A percentile compares a stretch with the other conserved stretches of the same genome.
Evolutionary conservation across 2,888 invertebrate genomes (phyloP).

Genomic region (Drymonia ruficornis): DNA sequence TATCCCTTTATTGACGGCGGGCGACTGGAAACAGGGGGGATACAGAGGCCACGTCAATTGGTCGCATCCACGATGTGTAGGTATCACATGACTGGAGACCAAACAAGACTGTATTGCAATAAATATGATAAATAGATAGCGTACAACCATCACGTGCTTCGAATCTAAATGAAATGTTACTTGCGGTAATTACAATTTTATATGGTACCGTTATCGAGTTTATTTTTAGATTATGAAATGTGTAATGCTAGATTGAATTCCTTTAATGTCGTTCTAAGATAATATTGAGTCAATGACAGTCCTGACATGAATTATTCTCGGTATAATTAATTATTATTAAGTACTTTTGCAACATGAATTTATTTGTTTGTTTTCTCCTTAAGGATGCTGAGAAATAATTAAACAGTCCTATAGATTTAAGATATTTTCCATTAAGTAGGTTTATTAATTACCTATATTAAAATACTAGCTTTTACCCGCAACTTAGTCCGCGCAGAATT

Average conservation of each 20-base stretch:
- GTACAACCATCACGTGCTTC: conserved; percentile 40
- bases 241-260: conserved; percentile 2
- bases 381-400: background rate
- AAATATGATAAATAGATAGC: conserved; percentile 28
- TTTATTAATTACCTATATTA: too few species aligned
- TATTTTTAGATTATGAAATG: conserved; percentile 26
- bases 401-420: too few species aligned
- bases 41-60: conserved; percentile 37
- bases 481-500: too few species aligned
- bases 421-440: too few species aligned
- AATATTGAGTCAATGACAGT: conserved; percentile 1
- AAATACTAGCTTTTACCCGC: too few species aligned
- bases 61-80: conserved; percentile 27
- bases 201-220: conserved; percentile 25
- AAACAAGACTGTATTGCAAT: conserved; percentile 39
- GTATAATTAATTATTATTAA: background rate
- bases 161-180: conserved; percentile 36
- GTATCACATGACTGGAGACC: conserved; percentile 37
- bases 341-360: background rate
- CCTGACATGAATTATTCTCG: background rate
- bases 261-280: conserved; percentile 3
- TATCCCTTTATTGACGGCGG: conserved; percentile 26
- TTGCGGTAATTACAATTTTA: conserved; percentile 23
- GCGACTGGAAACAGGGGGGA: conserved; percentile 17
- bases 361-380: background rate